These are phyloP conservation scores for Chromis chromis DNA, from an alignment of 2,797 vertebrate genomes.

Conservation along the genomic window DNA sequence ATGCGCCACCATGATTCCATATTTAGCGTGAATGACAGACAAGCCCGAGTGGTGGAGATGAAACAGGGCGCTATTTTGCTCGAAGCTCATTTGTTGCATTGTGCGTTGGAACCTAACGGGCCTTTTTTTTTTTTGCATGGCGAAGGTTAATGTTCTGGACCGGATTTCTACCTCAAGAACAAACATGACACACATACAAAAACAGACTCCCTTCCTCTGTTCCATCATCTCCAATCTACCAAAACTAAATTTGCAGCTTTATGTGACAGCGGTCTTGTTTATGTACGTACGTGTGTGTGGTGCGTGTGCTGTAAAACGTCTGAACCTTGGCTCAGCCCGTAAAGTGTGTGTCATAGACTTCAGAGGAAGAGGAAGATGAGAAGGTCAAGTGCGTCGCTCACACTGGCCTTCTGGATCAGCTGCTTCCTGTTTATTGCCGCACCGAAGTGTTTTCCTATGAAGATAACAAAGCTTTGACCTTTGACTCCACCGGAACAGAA, in stretches of 20 bases:
- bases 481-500: slow-evolving; percentile 67
- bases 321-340: slow-evolving; percentile 44
- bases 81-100: slow-evolving; percentile 3
- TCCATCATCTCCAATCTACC: slow-evolving; percentile 10
- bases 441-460: slow-evolving; percentile 52
- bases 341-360: slow-evolving; percentile 42
- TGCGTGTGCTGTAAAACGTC: slow-evolving; percentile 39
- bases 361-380: slow-evolving; percentile 75
- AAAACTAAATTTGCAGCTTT: slow-evolving; percentile 42
- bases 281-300: slow-evolving; percentile 45
- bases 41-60: background rate
- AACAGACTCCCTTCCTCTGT: slow-evolving; percentile 39
- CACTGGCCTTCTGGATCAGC: slow-evolving; percentile 68
- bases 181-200: slow-evolving; percentile 14
- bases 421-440: slow-evolving; percentile 86
- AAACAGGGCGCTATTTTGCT: slow-evolving; percentile 1
- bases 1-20: slow-evolving; percentile 37
- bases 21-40: slow-evolving; percentile 43
- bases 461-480: slow-evolving; percentile 70
- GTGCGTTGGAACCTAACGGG: background rate
- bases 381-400: slow-evolving; percentile 71
- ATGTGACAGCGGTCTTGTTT: slow-evolving; percentile 49
- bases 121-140: slow-evolving; percentile 17
- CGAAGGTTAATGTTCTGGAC: slow-evolving; percentile 5
- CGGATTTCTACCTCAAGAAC: slow-evolving; percentile 14